These are phyloP conservation scores for Syndactyla subalaris DNA, from an alignment of 2,797 vertebrate genomes.

Conservation along the genomic window DNA sequence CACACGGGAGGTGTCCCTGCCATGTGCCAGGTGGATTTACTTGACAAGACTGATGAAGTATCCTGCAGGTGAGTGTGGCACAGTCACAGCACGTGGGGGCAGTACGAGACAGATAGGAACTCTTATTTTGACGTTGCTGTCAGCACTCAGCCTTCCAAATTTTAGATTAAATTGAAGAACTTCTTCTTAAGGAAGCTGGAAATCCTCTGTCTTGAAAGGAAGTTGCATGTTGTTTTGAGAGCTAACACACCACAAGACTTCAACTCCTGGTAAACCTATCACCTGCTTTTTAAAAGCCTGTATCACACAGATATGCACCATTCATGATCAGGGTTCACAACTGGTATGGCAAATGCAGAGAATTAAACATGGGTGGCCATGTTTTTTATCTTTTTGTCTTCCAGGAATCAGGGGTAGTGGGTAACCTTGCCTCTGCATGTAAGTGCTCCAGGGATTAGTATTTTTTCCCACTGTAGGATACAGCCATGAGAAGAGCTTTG, in stretches of 20 bases:
- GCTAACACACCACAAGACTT: not conserved
- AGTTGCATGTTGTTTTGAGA: not conserved
- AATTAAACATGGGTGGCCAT: not conserved
- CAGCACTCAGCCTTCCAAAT: not conserved
- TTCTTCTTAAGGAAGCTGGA: not conserved
- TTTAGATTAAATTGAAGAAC: not conserved
- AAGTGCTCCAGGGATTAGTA: not conserved
- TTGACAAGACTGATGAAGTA: not conserved
- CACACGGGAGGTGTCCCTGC: not conserved
- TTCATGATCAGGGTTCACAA: accelerated
- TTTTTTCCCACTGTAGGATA: not conserved
- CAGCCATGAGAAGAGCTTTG: not conserved
- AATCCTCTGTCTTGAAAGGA: not conserved
- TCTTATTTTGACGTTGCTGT: not conserved
- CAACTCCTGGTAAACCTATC: not conserved
- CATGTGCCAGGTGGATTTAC: not conserved
- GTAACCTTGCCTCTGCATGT: not conserved
- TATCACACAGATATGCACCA: not conserved
- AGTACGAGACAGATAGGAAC: not conserved
- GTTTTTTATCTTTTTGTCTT: not conserved
- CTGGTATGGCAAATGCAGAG: not conserved
- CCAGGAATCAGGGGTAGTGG: not conserved
- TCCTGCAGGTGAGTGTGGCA: not conserved
- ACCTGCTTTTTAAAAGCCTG: not conserved
- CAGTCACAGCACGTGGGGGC: not conserved